These are phyloP conservation scores for Apamea monoglypha DNA, from an alignment of 2,888 invertebrate species.

Conservation along the genomic window DNA sequence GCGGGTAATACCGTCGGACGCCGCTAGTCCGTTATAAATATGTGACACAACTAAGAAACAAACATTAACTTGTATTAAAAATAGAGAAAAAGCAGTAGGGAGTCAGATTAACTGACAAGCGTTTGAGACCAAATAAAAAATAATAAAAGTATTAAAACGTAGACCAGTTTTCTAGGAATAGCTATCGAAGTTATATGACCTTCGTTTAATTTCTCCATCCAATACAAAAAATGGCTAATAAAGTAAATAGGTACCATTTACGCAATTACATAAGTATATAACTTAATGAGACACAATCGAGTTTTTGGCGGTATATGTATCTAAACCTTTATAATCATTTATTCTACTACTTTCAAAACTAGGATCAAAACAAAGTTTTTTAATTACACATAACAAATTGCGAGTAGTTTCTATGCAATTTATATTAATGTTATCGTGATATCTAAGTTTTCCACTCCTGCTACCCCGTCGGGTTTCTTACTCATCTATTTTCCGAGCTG, in stretches of 20 bases:
- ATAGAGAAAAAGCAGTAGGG: background rate
- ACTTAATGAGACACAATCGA: background rate
- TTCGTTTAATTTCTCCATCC: too few species aligned
- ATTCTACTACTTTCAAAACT: background rate
- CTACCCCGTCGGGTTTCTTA: constrained; percentile 16
- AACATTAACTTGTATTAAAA: background rate
- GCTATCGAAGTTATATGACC: too few species aligned
- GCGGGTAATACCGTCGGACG: too few species aligned
- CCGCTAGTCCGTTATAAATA: background rate
- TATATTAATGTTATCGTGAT: constrained; percentile 29
- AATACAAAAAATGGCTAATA: background rate
- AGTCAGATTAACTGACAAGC: background rate
- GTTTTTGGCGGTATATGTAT: background rate
- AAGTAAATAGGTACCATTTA: background rate
- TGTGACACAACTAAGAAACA: background rate
- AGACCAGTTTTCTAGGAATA: too few species aligned
- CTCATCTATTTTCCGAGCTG: constrained; percentile 20
- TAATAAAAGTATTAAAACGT: too few species aligned
- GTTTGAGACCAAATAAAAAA: background rate
- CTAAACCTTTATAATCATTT: background rate
- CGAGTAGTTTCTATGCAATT: constrained; percentile 19
- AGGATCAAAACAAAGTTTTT: constrained; percentile 2
- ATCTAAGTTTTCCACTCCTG: constrained; percentile 31
- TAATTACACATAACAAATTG: background rate
- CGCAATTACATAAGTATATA: background rate